Percentiles rank a stretch among this genome's conserved stretches.
These are phyloP conservation scores for Arge pagana DNA, from an alignment of 2,888 invertebrate species.

Conservation along the genomic window DNA sequence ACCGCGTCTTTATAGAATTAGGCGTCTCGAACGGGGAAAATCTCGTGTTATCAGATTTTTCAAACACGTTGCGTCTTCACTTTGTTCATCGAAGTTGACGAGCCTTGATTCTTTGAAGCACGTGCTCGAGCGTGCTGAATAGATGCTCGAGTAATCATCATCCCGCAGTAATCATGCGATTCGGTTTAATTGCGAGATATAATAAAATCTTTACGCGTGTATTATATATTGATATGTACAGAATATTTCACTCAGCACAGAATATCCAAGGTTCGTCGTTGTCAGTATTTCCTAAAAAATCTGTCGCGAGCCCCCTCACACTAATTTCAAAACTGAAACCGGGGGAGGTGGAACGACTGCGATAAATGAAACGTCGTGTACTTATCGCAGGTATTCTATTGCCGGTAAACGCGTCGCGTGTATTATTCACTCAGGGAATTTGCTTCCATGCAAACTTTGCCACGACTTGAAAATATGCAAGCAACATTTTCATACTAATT, in stretches of 20 bases:
- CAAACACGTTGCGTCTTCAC: no score
- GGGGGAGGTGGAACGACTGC: slow-evolving; percentile 3
- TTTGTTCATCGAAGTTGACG: no score
- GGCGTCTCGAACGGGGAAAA: slow-evolving; percentile 2
- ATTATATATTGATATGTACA: slow-evolving; percentile 15
- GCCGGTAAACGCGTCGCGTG: slow-evolving; percentile 8
- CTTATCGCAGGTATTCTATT: slow-evolving; percentile 24
- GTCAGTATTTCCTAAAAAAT: slow-evolving; percentile 9
- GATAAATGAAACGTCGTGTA: slow-evolving; percentile 18
- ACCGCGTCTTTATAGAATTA: slow-evolving; percentile 10
- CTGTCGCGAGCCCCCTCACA: slow-evolving; percentile 15
- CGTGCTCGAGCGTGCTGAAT: no score
- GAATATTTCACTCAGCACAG: slow-evolving; percentile 14
- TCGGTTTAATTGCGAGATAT: no score
- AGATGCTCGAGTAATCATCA: no score
- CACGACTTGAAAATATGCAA: slow-evolving; percentile 41
- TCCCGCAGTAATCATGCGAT: no score
- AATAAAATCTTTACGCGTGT: no score
- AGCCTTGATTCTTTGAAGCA: no score
- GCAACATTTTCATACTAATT: slow-evolving; percentile 43
- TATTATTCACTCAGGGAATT: slow-evolving; percentile 17
- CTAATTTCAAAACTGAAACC: slow-evolving; percentile 11
- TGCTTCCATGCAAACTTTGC: slow-evolving; percentile 21
- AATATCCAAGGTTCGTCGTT: slow-evolving; percentile 8
- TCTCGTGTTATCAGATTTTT: no score